Evolutionary conservation across 2,888 invertebrate species (phyloP), one percentile per base, ranked within the genome.

Genomic region (Tryphoninae sp.): DNA sequence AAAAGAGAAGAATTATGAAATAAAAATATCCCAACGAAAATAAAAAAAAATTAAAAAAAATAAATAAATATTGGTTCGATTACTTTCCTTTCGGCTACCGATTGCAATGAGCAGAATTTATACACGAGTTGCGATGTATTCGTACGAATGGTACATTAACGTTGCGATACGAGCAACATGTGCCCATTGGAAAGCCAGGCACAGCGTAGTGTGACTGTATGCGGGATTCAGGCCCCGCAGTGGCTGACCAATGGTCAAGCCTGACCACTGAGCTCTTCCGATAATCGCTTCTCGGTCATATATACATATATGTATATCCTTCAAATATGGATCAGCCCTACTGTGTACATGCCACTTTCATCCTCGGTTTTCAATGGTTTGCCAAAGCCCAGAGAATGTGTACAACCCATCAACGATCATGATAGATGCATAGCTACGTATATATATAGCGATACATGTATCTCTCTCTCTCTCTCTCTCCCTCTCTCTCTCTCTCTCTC

Each of bases 231-330:
- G 49, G 59, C 68, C 58, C n/a, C 59, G 49, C 58, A 69, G 62
- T 58, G 73, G 73, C 68, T 69, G 77, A 73, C 81, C 81, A 77
- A 77, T 77, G 69, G 68, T 77, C 73, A 68, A 62, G 67, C 72
- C 26, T 33, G 58, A 73, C 80, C 77, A 23, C 77, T 64, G 69
- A 77, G 78, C 77, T 73, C 61, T 81, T 78, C 77, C 78, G 74
- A 81, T 78, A 78, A 81, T 81, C 77, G 81, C 64, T 79, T 72
- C 72, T 74, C 53, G 51, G 19, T 4, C 73, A 77, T 40, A 76
- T 26, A 72, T 19, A 67, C 64, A 75, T 67, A 19, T 16, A 55
- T 11, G 49, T 65, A 2, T 58, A 75, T 67, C 26, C 71, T 62
- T 68, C 51, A 74, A 73, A 79, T 74, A 68, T 74, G 68, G 61